Conservation (phyloP, 2,888 invertebrate species). For the Leptogaster cylindrica region DNA sequence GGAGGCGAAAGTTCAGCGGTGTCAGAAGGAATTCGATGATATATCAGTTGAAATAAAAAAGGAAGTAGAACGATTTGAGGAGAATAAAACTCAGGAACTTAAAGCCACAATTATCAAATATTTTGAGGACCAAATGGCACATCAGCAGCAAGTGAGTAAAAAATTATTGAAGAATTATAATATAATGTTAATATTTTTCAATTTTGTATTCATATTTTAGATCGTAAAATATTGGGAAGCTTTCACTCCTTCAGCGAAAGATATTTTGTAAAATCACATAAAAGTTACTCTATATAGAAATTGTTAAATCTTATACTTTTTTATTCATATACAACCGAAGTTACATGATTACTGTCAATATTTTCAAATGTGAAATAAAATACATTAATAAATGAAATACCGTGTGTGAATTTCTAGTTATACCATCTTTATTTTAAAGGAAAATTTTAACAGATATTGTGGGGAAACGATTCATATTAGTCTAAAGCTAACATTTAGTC, state of each 20-base stretch:
- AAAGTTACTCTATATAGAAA: too few relatives aligned
- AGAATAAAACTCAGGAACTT: slow-evolving; percentile 86
- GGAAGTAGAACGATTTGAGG: slow-evolving; percentile 92
- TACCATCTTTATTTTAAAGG: too few relatives aligned
- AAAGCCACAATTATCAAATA: slow-evolving; percentile 88
- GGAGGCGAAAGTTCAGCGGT: slow-evolving; percentile 96
- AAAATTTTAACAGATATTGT: too few relatives aligned
- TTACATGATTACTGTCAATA: too few relatives aligned
- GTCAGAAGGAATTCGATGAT: slow-evolving; percentile 94
- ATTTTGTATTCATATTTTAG: slow-evolving; percentile 50
- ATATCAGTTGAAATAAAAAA: slow-evolving; percentile 93
- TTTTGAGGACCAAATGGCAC: slow-evolving; percentile 90
- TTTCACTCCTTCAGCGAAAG: slow-evolving; percentile 93
- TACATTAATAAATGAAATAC: too few relatives aligned
- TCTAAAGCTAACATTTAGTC: too few relatives aligned
- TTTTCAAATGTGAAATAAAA: too few relatives aligned
- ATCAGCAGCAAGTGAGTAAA: slow-evolving; percentile 83
- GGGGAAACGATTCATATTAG: too few relatives aligned
- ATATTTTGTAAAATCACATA: slow-evolving; percentile 76
- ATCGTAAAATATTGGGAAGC: slow-evolving; percentile 72
- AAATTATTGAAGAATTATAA: too few relatives aligned
- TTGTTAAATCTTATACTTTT: too few relatives aligned
- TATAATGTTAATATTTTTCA: slow-evolving; percentile 31
- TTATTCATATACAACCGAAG: too few relatives aligned
- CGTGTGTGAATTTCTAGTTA: too few relatives aligned